A percentile compares a stretch with the other conserved stretches of the same genome.
phyloP scores from a whole-genome alignment of 2,113 vertebrate genomes.

The Barbus barbus region DNA sequence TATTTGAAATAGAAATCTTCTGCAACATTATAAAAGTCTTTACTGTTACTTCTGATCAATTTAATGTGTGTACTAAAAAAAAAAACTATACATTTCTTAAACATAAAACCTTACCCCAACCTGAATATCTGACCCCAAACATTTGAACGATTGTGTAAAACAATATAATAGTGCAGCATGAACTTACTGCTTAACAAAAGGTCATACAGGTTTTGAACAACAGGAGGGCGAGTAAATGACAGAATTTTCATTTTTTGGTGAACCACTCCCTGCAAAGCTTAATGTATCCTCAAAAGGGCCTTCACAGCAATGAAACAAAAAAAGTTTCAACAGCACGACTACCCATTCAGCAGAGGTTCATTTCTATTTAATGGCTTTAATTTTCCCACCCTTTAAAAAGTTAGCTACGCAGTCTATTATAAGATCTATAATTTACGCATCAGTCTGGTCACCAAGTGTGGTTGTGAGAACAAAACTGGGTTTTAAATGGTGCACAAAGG shows the following conservation, averaged over 20 bases:
- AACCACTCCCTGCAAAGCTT: no score
- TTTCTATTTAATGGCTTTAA: constrained; percentile 39
- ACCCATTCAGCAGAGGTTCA: not conserved
- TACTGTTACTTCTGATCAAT: not conserved
- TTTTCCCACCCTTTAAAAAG: constrained; percentile 16
- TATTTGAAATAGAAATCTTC: not conserved
- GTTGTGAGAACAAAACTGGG: constrained; percentile 20
- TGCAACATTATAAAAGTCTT: not conserved
- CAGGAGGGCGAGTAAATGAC: not conserved
- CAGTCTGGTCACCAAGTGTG: constrained; percentile 32
- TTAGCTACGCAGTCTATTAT: constrained; percentile 19
- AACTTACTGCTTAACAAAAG: no score
- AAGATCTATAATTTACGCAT: constrained; percentile 27
- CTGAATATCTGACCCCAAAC: no score
- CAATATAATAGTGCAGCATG: no score
- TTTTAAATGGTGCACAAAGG: constrained; percentile 19
- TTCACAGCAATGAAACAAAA: not conserved
- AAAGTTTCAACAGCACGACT: not conserved
- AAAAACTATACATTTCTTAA: no score
- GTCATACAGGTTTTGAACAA: no score
- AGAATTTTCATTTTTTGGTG: not conserved
- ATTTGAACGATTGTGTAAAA: no score
- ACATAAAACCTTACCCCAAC: no score
- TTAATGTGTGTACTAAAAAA: not conserved
- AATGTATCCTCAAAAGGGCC: not conserved